A percentile compares a stretch with the other conserved stretches of the same genome.
Evolutionary conservation across 2,888 invertebrate genomes (phyloP).

Genomic region (Microctonus hyperodae): DNA sequence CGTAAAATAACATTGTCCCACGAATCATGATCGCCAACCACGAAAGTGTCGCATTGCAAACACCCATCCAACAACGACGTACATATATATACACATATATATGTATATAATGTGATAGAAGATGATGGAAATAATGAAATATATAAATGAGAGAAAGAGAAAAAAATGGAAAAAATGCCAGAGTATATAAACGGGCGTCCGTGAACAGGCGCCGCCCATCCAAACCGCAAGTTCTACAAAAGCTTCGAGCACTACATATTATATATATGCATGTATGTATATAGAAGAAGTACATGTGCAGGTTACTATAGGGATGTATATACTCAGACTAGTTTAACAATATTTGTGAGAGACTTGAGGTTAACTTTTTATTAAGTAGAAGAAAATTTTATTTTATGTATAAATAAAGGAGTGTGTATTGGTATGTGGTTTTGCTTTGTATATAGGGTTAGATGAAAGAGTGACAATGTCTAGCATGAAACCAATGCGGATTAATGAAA

Average conservation of each 20-base stretch:
- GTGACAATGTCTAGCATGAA: slow-evolving; percentile 17
- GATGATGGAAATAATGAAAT: neutral
- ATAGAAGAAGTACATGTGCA: slow-evolving; percentile 19
- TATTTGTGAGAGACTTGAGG: slow-evolving; percentile 24
- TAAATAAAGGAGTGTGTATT: slow-evolving; percentile 1
- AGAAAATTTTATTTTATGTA: slow-evolving; percentile 24
- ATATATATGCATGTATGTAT: slow-evolving; percentile 19
- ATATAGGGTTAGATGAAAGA: slow-evolving; percentile 13
- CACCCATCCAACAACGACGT: slow-evolving; percentile 15
- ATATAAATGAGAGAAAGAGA: neutral
- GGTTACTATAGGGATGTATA: neutral
- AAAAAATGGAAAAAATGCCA: slow-evolving; percentile 12
- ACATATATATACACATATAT: no score
- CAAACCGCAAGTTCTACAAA: slow-evolving; percentile 26
- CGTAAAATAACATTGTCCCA: slow-evolving; percentile 63
- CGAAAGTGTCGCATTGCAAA: slow-evolving; percentile 18
- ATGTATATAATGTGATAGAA: slow-evolving; percentile 23
- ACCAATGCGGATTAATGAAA: slow-evolving; percentile 22
- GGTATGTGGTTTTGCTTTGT: no score
- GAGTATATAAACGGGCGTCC: slow-evolving; percentile 12
- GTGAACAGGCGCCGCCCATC: slow-evolving; percentile 30
- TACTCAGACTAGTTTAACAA: no score
- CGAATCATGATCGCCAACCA: slow-evolving; percentile 45
- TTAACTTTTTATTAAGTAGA: slow-evolving; percentile 23
- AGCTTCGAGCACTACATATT: slow-evolving; percentile 18